Base-by-base conservation (phyloP, 2,888 invertebrate genomes). In the Ametastegia equiseti region DNA sequence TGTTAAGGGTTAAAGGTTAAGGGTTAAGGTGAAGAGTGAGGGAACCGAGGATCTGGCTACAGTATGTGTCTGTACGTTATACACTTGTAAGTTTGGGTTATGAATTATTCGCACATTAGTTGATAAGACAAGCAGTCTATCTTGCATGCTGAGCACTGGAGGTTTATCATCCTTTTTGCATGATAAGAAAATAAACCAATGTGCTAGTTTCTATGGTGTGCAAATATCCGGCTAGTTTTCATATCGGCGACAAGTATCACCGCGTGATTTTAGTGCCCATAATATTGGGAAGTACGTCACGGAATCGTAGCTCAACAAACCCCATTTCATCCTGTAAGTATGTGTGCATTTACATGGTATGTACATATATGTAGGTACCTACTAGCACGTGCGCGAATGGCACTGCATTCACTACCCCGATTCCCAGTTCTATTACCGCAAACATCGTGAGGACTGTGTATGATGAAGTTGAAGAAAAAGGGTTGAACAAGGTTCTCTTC, bases 221-320 rank as follows among this genome's bases (percentile, higher is more conserved):
- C 36, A 36, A 65, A 67, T 65, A 65, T 39, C 13, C 39, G 36
- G 19, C 36, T n/a, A 67, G 65, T 67, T n/a, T n/a, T n/a, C 7
- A 7, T 39, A n/a, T 67, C 39, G 9, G n/a, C 65, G 19, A 11
- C 39, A 39, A 33, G 19, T 67, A 19, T 67, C 65, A 39, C 23
- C 1, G 65, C 19, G 39, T 39, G 65, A 39, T 67, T 67, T 39
- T 15, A 67, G 23, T 67, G 65, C 19, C 19, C 65, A 67, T 67
- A 39, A 67, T 67, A 67, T 67, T 67, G 39, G 65, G 39, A 23
- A 67, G 19, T 67, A 67, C 65, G 19, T 67, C 19, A 27, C 36
- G 60, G n/a, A 67, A 6, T 39, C 39, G 5, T n/a, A 11, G 39
- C n/a, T 67, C 39, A 19, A 39, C 65, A 39, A n/a, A 7, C 19